Percentiles rank a stretch among this genome's conserved stretches.
phyloP scores from a whole-genome alignment of 2,113 vertebrate genomes.

The Ptilorrhoa leucosticta region DNA sequence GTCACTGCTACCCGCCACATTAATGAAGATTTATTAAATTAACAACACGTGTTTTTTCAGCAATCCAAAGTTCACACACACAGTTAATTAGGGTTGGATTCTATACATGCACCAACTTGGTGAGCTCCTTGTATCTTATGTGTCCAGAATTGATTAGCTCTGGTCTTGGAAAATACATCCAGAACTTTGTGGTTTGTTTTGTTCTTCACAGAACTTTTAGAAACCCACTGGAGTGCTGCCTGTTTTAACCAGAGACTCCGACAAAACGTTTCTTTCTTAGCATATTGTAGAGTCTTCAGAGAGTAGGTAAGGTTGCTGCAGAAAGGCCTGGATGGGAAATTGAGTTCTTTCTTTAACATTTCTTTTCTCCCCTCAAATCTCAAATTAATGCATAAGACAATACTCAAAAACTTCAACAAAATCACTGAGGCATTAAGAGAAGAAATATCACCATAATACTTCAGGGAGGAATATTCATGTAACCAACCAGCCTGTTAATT shows the following conservation, averaged over 20 bases:
- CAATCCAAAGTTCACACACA: not conserved
- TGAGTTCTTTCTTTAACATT: not conserved
- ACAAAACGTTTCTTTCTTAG: not conserved
- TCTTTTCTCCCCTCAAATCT: not conserved
- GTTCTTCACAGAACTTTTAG: not conserved
- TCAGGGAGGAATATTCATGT: not conserved
- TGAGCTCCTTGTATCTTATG: not conserved
- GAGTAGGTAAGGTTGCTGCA: not conserved
- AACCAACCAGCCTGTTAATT: conserved; percentile 18
- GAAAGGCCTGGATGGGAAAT: not conserved
- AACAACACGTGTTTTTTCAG: not conserved
- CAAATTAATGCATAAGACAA: conserved; percentile 2
- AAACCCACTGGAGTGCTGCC: not conserved
- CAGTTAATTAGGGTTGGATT: not conserved
- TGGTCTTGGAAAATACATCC: not conserved
- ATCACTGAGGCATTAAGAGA: not conserved
- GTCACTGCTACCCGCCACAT: not conserved
- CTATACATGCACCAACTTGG: not conserved
- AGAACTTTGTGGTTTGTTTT: not conserved
- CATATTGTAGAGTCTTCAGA: not conserved
- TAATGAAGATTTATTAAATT: conserved; percentile 52
- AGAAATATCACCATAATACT: conserved; percentile 12
- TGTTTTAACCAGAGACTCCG: not conserved
- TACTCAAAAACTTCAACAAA: conserved; percentile 1
- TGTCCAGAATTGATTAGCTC: not conserved